Base-by-base conservation (phyloP, 2,113 vertebrate species). In the Siniperca knerii region DNA sequence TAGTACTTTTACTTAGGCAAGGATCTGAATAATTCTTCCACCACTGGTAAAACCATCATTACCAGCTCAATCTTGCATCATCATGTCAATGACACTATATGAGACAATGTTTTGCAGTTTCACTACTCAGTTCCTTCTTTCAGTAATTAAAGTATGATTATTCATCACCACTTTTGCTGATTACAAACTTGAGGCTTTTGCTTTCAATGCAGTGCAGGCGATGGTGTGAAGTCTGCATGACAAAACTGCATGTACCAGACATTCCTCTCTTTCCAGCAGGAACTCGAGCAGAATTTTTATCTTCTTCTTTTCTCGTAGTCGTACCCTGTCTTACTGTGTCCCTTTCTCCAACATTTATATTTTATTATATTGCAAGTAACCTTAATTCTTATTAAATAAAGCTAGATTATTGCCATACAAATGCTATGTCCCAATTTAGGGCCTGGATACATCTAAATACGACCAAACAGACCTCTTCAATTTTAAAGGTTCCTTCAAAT, bases 151-250 rank as follows among this genome's bases (percentile, higher is more conserved):
- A 40, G 20, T 78, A 23, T 74, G 4, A 72, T 69, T 7, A 13
- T 58, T 69, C 2, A 46, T 74, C 8, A 16, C 23, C 6, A n/a
- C 68, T 76, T 75, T 65, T 80, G 15, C 20, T 79, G 10, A 68
- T 75, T 52, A 64, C 7, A 70, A 60, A 69, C 1, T 13, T 37
- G 15, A 66, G 18, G 58, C 82, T 85, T 90, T 87, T 86, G 73
- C 80, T 89, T 91, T 87, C 55, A 80, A 23, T 82, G 65, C 72
- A 86, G 25, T 6, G 29, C 60, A 77, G 71, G n/a, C 2, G 23
- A 75, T 72, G 23, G n/a, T 88, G 72, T 81, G 23, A 79, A 81
- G 79, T 82, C 61, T 83, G 92, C 88, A 90, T 91, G 89, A 80
- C 37, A 68, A 61, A 60, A 50, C 71, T 89, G 91, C 93, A 92